phyloP scores from a whole-genome alignment of 1,140 invertebrate genomes.

The Maconellicoccus hirsutus region DNA sequence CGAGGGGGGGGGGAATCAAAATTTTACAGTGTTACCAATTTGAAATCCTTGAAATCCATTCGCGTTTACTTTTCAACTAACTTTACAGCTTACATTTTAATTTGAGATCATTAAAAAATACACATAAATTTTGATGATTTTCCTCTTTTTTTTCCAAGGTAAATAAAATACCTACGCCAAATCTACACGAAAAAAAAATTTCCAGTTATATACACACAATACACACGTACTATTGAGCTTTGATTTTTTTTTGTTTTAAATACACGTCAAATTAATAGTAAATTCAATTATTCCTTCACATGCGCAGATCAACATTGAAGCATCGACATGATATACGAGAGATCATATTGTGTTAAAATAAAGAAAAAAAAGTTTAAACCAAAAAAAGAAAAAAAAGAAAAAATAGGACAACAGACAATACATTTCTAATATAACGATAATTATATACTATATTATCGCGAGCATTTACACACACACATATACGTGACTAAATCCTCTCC shows the following conservation, averaged over 20 bases:
- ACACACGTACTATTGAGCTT: too few relatives aligned
- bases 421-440: not conserved
- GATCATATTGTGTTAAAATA: not conserved
- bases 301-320: not conserved
- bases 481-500: too few relatives aligned
- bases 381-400: not conserved
- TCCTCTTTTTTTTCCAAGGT: too few relatives aligned
- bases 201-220: too few relatives aligned
- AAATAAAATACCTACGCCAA: too few relatives aligned
- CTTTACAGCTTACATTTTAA: not conserved
- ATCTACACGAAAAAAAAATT: not conserved
- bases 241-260: too few relatives aligned
- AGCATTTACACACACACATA: too few relatives aligned
- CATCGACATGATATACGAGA: not conserved
- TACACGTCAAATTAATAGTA: too few relatives aligned
- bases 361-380: not conserved
- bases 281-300: not conserved
- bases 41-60: too few relatives aligned
- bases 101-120: not conserved
- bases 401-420: constrained; percentile 9
- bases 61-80: not conserved
- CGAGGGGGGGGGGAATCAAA: not conserved
- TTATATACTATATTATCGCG: too few relatives aligned
- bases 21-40: too few relatives aligned
- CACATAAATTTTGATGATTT: too few relatives aligned